These are phyloP conservation scores for Tamandua tetradactyla DNA, from an alignment of 2,797 vertebrate species.

Conservation along the genomic window DNA sequence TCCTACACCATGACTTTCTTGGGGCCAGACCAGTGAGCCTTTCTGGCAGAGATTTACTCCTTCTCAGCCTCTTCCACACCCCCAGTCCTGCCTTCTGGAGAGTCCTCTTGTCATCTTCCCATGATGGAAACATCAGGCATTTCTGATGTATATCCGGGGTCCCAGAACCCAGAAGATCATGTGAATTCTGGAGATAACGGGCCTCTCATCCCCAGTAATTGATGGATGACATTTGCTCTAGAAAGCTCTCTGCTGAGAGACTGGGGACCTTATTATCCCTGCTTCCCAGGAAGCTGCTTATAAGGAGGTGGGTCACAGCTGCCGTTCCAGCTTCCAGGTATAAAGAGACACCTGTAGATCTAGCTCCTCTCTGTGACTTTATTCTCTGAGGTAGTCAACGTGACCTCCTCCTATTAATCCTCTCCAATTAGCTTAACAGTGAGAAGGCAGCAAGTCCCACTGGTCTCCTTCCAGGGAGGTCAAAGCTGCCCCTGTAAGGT, in stretches of 20 bases:
- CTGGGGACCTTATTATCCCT: background rate
- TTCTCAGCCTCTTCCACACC: too few species aligned
- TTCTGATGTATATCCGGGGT: background rate
- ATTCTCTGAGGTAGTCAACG: background rate
- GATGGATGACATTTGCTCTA: background rate
- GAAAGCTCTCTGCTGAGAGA: background rate
- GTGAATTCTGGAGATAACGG: background rate
- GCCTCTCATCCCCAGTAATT: background rate
- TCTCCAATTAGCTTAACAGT: slow-evolving; percentile 49
- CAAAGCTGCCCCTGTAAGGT: background rate
- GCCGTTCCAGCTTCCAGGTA: background rate
- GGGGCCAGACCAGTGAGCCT: fast-evolving
- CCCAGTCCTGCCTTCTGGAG: background rate
- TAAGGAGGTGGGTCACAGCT: background rate
- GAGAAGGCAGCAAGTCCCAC: slow-evolving; percentile 24
- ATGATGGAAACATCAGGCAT: background rate
- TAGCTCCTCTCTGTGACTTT: background rate
- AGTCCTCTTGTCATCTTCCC: background rate
- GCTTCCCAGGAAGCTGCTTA: background rate
- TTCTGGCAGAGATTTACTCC: background rate
- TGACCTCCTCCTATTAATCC: slow-evolving; percentile 42
- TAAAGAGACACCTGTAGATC: background rate
- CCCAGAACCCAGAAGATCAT: background rate
- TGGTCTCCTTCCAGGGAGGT: slow-evolving; percentile 42
- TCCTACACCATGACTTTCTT: background rate